Evolutionary conservation across 2,888 invertebrate genomes (phyloP), one percentile per base, ranked within the genome.

Genomic region (Drosophila formosana): DNA sequence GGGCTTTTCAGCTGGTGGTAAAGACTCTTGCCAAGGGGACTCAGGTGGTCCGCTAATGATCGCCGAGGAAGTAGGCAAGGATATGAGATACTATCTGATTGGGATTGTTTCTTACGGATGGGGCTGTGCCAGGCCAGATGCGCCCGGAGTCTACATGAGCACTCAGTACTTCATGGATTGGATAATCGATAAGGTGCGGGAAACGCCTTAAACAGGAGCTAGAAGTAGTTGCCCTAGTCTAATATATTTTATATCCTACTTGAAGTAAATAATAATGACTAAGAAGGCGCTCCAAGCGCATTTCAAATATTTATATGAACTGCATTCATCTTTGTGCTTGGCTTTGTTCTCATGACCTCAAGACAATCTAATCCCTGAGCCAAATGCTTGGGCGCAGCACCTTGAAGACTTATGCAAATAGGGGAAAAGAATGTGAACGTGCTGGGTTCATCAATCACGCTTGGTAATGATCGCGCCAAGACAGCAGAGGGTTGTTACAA

Each of bases 61-160:
- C 5, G 83, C 92, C 4, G 91, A 92, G 70, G 88, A 23, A 4
- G 8, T 45, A 8, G 39, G 43, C 9, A 47, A 43, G 11, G 55
- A 75, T 79, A 8, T 47, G 2, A 75, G 83, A 8, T 92, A 79
- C 90, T 94, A 94, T 81, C 93, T 95, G 67, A 94, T 95, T 52
- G 96, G 95, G 1, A 93, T 95, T 0, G 95, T 95, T 2, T 95
- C 95, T 0, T 96, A 95, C 88, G 95, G 95, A 3, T 94, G 94
- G 75, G 93, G 94, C 45, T 95, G 95, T 89, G 95, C 95, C 0
- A 94, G 95, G 75, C 93, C 94, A 2, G 93, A 94, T 3, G 94
- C 93, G 72, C 95, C 18, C 0, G 95, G 95, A 2, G 95, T 95
- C 8, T 96, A 95, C 84, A 93, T 95, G 0, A 93, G 94, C 75